Base-by-base conservation (phyloP, 2,113 vertebrate species). In the Addax nasomaculatus region DNA sequence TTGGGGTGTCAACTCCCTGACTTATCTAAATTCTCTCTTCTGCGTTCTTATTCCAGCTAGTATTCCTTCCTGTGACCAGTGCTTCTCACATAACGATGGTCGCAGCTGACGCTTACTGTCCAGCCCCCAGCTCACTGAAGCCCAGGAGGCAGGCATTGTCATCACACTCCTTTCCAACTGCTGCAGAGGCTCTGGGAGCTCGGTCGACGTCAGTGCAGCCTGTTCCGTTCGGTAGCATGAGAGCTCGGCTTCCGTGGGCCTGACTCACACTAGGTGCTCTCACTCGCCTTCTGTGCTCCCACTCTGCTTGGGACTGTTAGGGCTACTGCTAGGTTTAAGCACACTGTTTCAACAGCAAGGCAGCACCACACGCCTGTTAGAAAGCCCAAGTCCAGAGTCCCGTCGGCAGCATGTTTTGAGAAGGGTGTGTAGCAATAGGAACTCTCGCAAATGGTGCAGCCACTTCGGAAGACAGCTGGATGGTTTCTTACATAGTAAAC, bases 361-460 rank as follows among this genome's bases (percentile, higher is more conserved):
- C 3, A 5, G 3, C 47, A 15, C 60, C 2, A 10, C n/a, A 11
- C 3, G 2, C 60, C 79, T 55, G 6, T n/a, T 8, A 7, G 36
- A 17, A 33, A 1, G 47, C 58, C n/a, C 4, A 0, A 51, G 25
- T 5, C 16, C 58, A 1, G n/a, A 19, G 21, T n/a, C 2, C 27
- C 0, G 14, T 7, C 58, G 0, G 4, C 58, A 10, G 0, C 2
- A 9, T 0, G 10, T 12, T 16, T 15, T 0, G 73, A 6, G 7
- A 10, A 47, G 39, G 8, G 1, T 27, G 0, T 27, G 33, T 3
- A 1, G 5, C 5, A 6, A 15, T 2, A 7, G 76, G 57, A 6
- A 14, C 21, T 3, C 25, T 49, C 6, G 0, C 67, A 12, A 9
- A 36, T 0, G 47, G n/a, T 7, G 2, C 47, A 7, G 29, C 36